Evolutionary conservation across 2,888 invertebrate genomes (phyloP).

Genomic region (Itoplectis maculator): DNA sequence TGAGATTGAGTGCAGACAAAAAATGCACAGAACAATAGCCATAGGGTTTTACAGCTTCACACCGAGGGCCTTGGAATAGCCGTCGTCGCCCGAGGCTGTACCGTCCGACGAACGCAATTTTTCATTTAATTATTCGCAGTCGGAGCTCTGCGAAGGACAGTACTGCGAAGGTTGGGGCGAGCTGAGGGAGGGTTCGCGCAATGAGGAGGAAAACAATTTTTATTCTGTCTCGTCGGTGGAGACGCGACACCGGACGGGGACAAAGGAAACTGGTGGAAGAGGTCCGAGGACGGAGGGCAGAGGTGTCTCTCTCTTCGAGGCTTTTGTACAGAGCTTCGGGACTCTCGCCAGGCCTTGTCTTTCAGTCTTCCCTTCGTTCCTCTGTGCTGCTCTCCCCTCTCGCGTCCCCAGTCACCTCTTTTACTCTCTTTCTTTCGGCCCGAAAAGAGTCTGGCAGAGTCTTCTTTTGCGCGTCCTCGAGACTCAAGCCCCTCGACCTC

Average conservation of each 20-base stretch:
- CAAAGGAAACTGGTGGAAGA: background rate
- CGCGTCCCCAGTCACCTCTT: background rate
- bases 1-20: conserved; percentile 4
- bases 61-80: background rate
- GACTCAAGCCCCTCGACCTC: conserved; percentile 38
- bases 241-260: conserved; percentile 9
- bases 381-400: no score
- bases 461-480: conserved; percentile 44
- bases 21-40: background rate
- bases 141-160: background rate
- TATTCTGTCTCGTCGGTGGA: background rate
- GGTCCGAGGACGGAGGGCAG: background rate
- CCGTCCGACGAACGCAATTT: conserved; percentile 19
- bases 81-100: background rate
- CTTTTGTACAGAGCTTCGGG: conserved; percentile 26
- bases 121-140: conserved; percentile 34
- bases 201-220: conserved; percentile 31
- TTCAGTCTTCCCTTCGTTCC: background rate
- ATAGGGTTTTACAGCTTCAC: background rate
- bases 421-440: conserved; percentile 17
- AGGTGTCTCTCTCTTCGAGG: conserved; percentile 37
- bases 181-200: background rate
- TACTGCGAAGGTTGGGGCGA: no score
- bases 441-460: conserved; percentile 19
- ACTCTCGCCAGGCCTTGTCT: conserved; percentile 14